Conservation (phyloP, 2,797 vertebrate genomes). For the Ceyx erithaca region DNA sequence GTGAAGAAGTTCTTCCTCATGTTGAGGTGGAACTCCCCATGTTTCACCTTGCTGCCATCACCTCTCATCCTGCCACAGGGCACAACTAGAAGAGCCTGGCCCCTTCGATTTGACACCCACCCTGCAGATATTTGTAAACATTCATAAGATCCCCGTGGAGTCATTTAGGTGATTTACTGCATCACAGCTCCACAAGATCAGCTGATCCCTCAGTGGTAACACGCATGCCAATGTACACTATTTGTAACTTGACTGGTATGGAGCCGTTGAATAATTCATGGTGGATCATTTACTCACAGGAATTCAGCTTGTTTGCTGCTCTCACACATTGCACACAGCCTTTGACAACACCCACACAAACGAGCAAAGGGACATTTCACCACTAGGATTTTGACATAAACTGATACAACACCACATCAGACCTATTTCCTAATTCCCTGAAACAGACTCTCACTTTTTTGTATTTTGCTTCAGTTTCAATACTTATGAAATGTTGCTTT, state of each 20-base stretch:
- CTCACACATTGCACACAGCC: neutral
- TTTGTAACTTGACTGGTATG: neutral
- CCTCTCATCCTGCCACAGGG: no score
- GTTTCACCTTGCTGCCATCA: no score
- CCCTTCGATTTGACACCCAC: no score
- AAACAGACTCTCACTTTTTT: neutral
- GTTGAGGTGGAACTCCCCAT: no score
- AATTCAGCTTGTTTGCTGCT: neutral
- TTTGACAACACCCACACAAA: neutral
- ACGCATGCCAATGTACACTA: neutral
- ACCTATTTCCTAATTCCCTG: neutral
- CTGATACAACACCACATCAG: neutral
- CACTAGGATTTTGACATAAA: neutral
- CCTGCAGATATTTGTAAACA: no score
- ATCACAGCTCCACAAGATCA: neutral
- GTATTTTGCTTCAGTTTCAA: neutral
- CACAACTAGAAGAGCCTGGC: no score
- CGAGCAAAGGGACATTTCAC: rapidly evolving
- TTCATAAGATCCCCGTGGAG: no score
- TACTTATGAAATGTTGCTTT: neutral
- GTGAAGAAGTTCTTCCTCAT: no score
- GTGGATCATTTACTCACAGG: neutral
- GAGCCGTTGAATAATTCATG: neutral
- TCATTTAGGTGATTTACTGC: neutral
- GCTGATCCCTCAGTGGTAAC: neutral